phyloP scores from a whole-genome alignment of 1,140 invertebrate species.

The Zophobas atratus region DNA sequence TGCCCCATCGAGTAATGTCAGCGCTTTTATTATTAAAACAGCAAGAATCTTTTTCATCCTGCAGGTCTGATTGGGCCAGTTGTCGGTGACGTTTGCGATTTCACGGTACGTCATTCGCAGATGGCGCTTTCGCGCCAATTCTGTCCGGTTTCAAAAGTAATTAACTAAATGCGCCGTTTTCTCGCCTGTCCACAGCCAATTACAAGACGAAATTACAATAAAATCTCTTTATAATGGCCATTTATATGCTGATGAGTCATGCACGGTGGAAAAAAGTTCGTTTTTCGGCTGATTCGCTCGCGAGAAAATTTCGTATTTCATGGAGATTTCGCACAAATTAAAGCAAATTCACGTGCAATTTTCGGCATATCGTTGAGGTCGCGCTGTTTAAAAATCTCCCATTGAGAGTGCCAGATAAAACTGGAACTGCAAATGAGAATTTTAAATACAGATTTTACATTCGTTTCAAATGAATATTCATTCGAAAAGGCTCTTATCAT shows the following conservation, averaged over 20 bases:
- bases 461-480: conserved; percentile 35
- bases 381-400: conserved; percentile 11
- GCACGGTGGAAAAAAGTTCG: neutral
- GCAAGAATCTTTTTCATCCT: conserved; percentile 14
- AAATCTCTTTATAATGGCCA: conserved; percentile 13
- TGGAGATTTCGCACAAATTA: conserved; percentile 39
- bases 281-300: neutral
- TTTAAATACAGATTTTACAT: conserved; percentile 41
- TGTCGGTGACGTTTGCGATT: conserved; percentile 19
- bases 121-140: conserved; percentile 35
- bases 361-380: neutral
- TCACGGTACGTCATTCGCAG: conserved; percentile 20
- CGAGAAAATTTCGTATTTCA: conserved; percentile 33
- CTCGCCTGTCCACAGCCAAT: conserved; percentile 23
- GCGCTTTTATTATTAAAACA: conserved; percentile 26
- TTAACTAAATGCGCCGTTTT: conserved; percentile 25
- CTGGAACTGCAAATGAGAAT: conserved; percentile 17
- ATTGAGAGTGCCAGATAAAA: conserved; percentile 14
- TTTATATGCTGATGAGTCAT: conserved; percentile 30
- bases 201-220: conserved; percentile 16
- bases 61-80: conserved; percentile 7
- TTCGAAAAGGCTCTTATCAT: conserved; percentile 33
- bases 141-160: conserved; percentile 30
- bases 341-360: conserved; percentile 33
- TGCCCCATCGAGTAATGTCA: conserved; percentile 1